A percentile compares a stretch with the other conserved stretches of the same genome.
phyloP scores from a whole-genome alignment of 2,888 invertebrate species.

The Amphipoea oculea region DNA sequence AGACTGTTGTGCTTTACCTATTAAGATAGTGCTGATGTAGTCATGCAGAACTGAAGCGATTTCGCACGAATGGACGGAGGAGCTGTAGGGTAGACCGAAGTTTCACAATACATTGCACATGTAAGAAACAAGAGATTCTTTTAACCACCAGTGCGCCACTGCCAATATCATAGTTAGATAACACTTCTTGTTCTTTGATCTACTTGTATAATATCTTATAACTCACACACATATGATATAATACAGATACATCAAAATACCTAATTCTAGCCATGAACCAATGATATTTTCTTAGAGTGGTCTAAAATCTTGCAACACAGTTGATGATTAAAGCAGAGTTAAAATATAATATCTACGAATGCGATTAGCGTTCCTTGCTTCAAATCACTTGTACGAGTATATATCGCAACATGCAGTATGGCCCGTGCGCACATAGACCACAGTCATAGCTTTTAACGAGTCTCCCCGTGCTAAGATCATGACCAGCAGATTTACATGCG shows the following conservation, averaged over 20 bases:
- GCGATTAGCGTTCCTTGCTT: too few relatives aligned
- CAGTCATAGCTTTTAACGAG: conserved; percentile 44
- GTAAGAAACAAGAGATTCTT: background rate
- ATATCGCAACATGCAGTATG: conserved; percentile 5
- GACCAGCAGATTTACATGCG: conserved; percentile 26
- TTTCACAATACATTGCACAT: background rate
- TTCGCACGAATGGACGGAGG: conserved; percentile 14
- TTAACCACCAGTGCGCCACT: background rate
- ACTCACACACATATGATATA: background rate
- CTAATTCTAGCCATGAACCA: background rate
- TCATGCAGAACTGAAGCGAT: conserved; percentile 13
- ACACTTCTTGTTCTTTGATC: background rate
- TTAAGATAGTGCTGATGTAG: conserved; percentile 3
- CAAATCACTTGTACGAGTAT: too few relatives aligned
- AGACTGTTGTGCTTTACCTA: conserved; percentile 11
- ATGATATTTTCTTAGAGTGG: background rate
- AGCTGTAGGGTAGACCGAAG: background rate
- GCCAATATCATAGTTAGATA: background rate
- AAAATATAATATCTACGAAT: background rate
- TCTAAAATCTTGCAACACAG: background rate
- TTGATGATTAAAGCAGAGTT: background rate
- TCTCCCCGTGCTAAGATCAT: conserved; percentile 30
- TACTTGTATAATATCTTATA: background rate
- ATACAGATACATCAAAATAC: background rate
- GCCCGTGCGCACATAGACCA: background rate